Conservation (phyloP, 2,888 invertebrate species). For the Synanthedon myopaeformis region DNA sequence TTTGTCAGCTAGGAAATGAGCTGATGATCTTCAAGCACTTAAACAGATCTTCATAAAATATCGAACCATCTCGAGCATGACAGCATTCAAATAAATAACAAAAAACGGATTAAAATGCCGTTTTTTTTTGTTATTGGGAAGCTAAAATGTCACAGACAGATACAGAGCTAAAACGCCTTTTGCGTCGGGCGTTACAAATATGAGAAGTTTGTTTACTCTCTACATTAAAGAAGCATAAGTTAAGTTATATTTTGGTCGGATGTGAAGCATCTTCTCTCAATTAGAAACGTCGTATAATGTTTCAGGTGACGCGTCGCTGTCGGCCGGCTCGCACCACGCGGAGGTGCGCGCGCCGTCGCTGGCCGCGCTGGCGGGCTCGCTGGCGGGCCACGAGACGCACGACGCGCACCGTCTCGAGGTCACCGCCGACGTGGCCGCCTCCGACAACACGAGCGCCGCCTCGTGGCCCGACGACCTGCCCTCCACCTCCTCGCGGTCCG, state of each 20-base stretch:
- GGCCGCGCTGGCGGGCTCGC: conserved; percentile 57
- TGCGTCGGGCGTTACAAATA: too few species aligned
- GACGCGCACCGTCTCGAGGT: conserved; percentile 28
- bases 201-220: too few species aligned
- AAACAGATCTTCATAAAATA: too few species aligned
- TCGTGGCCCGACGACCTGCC: conserved; percentile 46
- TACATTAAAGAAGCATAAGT: too few species aligned
- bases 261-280: too few species aligned
- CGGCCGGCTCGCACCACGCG: conserved; percentile 42
- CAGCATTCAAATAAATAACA: background rate
- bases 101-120: background rate
- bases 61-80: too few species aligned
- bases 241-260: too few species aligned
- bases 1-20: too few species aligned
- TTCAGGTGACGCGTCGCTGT: conserved; percentile 57
- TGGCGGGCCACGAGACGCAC: conserved; percentile 39
- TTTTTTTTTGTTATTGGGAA: too few species aligned
- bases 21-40: too few species aligned
- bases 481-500: conserved; percentile 41
- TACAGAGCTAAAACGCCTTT: too few species aligned
- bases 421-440: conserved; percentile 41
- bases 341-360: conserved; percentile 51
- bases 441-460: conserved; percentile 28
- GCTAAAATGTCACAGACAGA: too few species aligned
- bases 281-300: background rate